Evolutionary conservation across 2,113 vertebrate genomes (phyloP), one percentile per base, ranked within the genome.

Genomic region (Microtus montanus): DNA sequence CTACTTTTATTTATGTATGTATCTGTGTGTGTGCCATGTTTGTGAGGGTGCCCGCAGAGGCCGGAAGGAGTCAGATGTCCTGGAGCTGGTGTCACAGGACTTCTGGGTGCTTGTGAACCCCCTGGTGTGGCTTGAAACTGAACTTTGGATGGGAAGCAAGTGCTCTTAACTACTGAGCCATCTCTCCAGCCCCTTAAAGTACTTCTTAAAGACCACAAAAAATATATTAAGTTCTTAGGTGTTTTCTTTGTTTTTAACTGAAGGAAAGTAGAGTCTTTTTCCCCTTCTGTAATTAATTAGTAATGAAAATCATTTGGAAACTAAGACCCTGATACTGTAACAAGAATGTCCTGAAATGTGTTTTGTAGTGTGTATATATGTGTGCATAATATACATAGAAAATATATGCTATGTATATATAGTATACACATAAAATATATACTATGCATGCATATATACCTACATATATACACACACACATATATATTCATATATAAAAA

Each of bases 271-370:
- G 17, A 63, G 15, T 47, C n/a, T 89, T 17, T 78, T 12, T 84
- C 87, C 78, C 44, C 49, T 8, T 41, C 41, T 90, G 0, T 84
- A 89, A 82, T 91, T 74, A 85, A 61, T 87, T 75, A 70, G 33
- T 83, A 89, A 92, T 54, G 4, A 87, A 87, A 89, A 79, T 80
- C 26, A 92, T 89, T 52, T 44, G 30, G 71, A 82, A 93, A 84
- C 49, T 73, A 87, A 95, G 30, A 88, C 88, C 70, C 86, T 87
- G 88, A 87, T 71, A 79, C 38, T 71, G 4, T 82, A 90, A 90
- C 2, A 93, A 74, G 6, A 64, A 91, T n/a, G 19, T 89, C 17
- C 38, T 91, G 38, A 95, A 78, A 35, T 90, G 30, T 79, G 89
- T 74, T 86, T 78, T 70, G 68, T n/a, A 70, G 30, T 68, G 47